Base-by-base conservation (phyloP, 2,888 invertebrate species). In the Apamea monoglypha region DNA sequence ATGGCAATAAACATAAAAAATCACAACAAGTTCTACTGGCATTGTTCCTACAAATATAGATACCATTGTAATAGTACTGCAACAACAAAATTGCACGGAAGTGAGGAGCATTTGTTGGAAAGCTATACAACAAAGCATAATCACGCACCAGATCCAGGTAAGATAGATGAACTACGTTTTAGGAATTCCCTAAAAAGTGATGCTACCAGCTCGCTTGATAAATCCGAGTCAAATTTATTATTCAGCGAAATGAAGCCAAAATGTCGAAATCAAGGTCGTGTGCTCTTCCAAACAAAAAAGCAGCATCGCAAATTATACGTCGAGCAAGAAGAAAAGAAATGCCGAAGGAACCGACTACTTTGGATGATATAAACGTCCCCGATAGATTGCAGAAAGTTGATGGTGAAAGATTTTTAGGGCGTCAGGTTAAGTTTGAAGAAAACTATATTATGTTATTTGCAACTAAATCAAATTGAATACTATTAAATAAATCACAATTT, bases 161-260 rank as follows among this genome's bases (percentile, higher is more conserved):
- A 36, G 32, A 47, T 59, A 32, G 66, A 72, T 36, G 69, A 72
- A 72, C 56, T 72, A 71, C 29, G 40, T 53, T 64, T 71, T 71
- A 53, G 53, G 29, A 64, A 70, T 70, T 64, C 64, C 70, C 64
- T 71, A 64, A 76, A 71, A 71, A 76, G 71, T 64, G 44, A 71
- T 44, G 44, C 71, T 76, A 63, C 63, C 36, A 1, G 59, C 63
- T 70, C 63, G 36, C 69, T 63, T 61, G 63, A 70, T 61, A 76
- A n/a, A n/a, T n/a, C n/a, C n/a, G 63, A 64, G 63, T 53, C 40
- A 76, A 76, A n/a, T n/a, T n/a, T n/a, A 76, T 70, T 63, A 70
- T 76, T 70, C 53, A 76, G 50, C 50, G 77, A 72, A 72, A 77
- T 77, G 53, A 66, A 25, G 70, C 66, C 53, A 72, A 66, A 40